Conservation (phyloP, 1,140 invertebrate genomes). For the Diorhabda elongata region DNA sequence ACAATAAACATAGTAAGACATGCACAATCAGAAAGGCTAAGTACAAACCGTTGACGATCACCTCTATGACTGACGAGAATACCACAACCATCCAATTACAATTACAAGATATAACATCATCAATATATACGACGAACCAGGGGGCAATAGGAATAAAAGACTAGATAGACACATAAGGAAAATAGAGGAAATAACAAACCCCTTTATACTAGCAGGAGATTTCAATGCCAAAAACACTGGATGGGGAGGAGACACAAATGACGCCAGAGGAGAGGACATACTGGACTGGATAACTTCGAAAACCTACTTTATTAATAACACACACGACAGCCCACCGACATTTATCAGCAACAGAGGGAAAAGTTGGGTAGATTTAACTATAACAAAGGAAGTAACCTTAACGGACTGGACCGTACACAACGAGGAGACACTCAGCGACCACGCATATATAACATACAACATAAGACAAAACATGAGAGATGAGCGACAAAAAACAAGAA, state of each 20-base stretch:
- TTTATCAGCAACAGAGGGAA: not conserved
- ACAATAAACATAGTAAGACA: too few species aligned
- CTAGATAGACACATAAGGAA: too few species aligned
- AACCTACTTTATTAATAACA: not conserved
- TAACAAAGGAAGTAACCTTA: not conserved
- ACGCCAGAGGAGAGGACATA: too few species aligned
- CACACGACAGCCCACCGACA: not conserved
- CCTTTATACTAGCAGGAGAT: not conserved
- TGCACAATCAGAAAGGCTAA: too few species aligned
- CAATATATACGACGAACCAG: constrained; percentile 5
- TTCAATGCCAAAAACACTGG: constrained; percentile 5
- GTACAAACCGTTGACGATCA: too few species aligned
- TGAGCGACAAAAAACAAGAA: not conserved
- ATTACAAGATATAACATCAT: not conserved
- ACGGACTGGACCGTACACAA: not conserved
- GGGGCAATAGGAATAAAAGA: not conserved
- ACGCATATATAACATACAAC: constrained; percentile 3
- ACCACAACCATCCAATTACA: not conserved
- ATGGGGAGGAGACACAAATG: too few species aligned
- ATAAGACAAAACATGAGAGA: not conserved
- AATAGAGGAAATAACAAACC: too few species aligned
- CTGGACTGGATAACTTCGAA: not conserved
- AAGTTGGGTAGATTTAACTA: not conserved
- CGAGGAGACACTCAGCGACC: constrained; percentile 15
- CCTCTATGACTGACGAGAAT: not conserved